Conservation (phyloP, 2,113 vertebrate genomes). For the Saccopteryx leptura region DNA sequence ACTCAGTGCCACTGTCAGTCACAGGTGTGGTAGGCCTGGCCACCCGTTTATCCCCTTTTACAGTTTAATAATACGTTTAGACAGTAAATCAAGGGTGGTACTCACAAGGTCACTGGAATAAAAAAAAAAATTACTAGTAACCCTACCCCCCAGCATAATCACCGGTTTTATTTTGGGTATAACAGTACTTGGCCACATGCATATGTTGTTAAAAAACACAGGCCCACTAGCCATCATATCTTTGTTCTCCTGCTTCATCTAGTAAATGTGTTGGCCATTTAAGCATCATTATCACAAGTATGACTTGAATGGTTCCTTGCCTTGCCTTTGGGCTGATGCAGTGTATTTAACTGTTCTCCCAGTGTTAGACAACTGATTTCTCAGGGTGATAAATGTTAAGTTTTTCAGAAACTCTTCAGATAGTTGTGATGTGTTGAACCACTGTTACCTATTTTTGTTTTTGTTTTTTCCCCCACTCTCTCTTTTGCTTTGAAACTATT, state of each 20-base stretch:
- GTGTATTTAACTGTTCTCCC: background rate
- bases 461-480: background rate
- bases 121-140: background rate
- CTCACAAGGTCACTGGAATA: background rate
- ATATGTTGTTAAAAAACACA: background rate
- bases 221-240: background rate
- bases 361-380: conserved; percentile 4
- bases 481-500: conserved; percentile 47
- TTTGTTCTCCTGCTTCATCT: conserved; percentile 14
- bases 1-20: background rate
- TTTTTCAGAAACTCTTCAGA: conserved; percentile 18
- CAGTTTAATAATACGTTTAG: background rate
- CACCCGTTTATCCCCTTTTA: background rate
- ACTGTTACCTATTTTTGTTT: conserved; percentile 2
- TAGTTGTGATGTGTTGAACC: conserved; percentile 35
- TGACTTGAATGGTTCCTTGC: conserved; percentile 25
- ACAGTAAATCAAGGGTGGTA: background rate
- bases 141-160: background rate
- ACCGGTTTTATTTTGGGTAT: conserved; percentile 64
- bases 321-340: background rate
- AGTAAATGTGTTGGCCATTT: conserved; percentile 23
- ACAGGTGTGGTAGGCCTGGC: background rate
- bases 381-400: conserved; percentile 43
- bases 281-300: conserved; percentile 21
- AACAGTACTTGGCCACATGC: background rate